These are phyloP conservation scores for Tromatobia lineatoria DNA, from an alignment of 2,888 invertebrate genomes.

Conservation along the genomic window DNA sequence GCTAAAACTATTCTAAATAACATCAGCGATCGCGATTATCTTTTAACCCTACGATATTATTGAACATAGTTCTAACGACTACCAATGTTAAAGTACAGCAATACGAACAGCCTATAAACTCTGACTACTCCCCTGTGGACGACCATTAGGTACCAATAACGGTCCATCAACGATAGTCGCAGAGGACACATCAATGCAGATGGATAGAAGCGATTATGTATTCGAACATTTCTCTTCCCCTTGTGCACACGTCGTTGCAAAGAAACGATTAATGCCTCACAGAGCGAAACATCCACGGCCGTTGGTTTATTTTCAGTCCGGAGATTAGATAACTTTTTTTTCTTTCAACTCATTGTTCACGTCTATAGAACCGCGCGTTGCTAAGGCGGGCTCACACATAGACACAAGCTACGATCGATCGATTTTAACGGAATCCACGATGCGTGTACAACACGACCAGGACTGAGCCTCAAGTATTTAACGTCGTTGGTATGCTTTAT, in stretches of 20 bases:
- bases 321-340: constrained; percentile 50
- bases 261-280: constrained; percentile 68
- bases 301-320: constrained; percentile 35
- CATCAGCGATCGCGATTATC: neutral
- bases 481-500: neutral
- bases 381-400: constrained; percentile 5
- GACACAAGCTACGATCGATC: constrained; percentile 22
- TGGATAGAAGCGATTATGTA: constrained; percentile 46
- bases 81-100: constrained; percentile 11
- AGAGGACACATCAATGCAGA: constrained; percentile 8
- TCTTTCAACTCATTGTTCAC: constrained; percentile 22
- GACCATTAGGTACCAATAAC: neutral
- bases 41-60: neutral
- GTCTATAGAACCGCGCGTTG: constrained; percentile 12
- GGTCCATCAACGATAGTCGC: constrained; percentile 9
- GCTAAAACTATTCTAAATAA: neutral
- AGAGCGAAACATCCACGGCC: constrained; percentile 20
- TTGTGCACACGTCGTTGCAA: constrained; percentile 20
- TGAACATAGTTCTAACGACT: neutral
- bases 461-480: constrained; percentile 6
- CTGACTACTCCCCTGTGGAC: neutral
- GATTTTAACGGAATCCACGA: constrained; percentile 45
- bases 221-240: constrained; percentile 34
- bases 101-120: neutral
- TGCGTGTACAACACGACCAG: constrained; percentile 37